phyloP scores from a whole-genome alignment of 2,113 vertebrate genomes.

The Pomatostomus ruficeps region DNA sequence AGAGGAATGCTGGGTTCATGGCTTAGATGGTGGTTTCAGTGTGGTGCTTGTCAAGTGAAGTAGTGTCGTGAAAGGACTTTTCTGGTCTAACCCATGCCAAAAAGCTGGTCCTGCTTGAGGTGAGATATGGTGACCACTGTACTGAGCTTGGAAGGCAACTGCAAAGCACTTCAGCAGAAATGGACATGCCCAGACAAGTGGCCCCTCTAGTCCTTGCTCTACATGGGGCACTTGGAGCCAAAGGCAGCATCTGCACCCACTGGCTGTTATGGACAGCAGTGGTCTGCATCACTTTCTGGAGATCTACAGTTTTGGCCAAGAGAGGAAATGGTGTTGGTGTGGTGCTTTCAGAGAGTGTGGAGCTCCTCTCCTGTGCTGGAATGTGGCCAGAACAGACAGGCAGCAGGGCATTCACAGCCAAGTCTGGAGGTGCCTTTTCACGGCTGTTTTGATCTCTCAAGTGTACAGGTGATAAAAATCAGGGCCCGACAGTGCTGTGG shows the following conservation, averaged over 20 bases:
- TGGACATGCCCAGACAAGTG: background rate
- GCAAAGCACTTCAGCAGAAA: background rate
- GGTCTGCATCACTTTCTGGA: background rate
- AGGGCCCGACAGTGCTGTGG: background rate
- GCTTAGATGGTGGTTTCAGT: background rate
- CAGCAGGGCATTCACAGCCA: background rate
- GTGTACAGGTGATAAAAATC: constrained; percentile 19
- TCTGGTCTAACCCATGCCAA: background rate
- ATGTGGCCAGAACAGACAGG: background rate
- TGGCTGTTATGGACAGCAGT: background rate
- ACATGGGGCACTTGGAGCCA: accelerated
- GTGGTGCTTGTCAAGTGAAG: background rate
- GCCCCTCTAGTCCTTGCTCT: background rate
- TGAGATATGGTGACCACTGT: too few relatives aligned
- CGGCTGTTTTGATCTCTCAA: constrained; percentile 20
- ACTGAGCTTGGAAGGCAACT: background rate
- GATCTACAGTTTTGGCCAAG: background rate
- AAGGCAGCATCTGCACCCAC: background rate
- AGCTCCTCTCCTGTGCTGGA: background rate
- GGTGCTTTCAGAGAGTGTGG: background rate
- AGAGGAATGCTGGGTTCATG: background rate
- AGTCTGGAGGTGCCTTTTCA: background rate
- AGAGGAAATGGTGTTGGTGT: background rate
- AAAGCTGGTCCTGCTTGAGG: background rate
- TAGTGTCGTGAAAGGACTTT: background rate